Base-by-base conservation (phyloP, 64 coral and sea anemone genomes). In the Cladopsammia gracilis region DNA sequence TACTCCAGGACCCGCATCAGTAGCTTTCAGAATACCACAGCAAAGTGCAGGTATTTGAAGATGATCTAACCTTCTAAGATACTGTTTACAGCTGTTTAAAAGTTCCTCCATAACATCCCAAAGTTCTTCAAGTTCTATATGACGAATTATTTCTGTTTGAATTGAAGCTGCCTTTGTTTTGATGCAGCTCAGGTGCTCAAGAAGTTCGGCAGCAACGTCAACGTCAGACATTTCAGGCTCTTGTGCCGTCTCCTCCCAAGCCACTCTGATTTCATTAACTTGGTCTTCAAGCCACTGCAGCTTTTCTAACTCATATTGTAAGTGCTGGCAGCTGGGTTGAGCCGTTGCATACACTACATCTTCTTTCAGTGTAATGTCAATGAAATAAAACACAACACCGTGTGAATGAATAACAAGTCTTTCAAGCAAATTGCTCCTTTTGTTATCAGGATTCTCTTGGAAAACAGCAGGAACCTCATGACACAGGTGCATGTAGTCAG, bases 381-480 rank as follows among this genome's bases (percentile, higher is more conserved):
- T 19, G 60, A 92, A 92, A 57, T 85, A 92, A 52, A 23, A 75
- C 45, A 25, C 2, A 76, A 26, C 62, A 69, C 84, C 79, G 24
- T 84, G 65, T 19, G 45, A 51, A 44, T 58, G 34, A 20, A 71
- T 7, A 46, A 79, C 84, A 85, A 84, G 75, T 85, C 69, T 64
- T 20, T 22, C 34, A 16, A 64, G 49, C 48, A 24, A 69, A 20
- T 73, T 61, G 20, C 78, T 85, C 43, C 52, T 24, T 16, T 26
- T 70, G 71, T 11, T 57, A 71, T 62, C 82, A 13, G n/a, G 61
- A 11, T 25, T 71, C n/a, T 43, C n/a, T 91, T 91, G 77, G 50
- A 91, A 91, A 3, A 83, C 7, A 23, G 71, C 62, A 1, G 77
- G 89, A 23, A 82, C 64, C n/a, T 75, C 78, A 45, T 71, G 57